Evolutionary conservation across 2,113 vertebrate species (phyloP).

Genomic region (Pionites leucogaster): DNA sequence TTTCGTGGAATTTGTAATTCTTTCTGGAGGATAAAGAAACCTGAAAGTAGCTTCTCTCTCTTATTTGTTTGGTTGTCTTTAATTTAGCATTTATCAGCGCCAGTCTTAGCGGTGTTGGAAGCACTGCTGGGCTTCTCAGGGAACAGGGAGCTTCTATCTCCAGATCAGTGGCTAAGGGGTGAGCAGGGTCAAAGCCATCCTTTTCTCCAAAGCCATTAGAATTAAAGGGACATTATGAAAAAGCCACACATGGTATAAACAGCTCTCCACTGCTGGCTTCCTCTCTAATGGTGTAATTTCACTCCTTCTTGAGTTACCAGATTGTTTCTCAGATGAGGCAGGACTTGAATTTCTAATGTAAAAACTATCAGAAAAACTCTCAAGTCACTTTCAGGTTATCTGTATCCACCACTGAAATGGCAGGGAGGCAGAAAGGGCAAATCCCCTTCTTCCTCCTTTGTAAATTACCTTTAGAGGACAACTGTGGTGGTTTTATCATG

Average conservation of each 20-base stretch:
- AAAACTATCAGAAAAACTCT: background rate
- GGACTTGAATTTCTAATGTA: slow-evolving; percentile 50
- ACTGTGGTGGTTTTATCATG: rapidly evolving
- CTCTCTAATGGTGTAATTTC: background rate
- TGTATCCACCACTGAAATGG: rapidly evolving
- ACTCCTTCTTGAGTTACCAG: slow-evolving; percentile 33
- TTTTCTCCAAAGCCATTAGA: background rate
- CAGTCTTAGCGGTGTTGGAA: background rate
- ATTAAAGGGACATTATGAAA: background rate
- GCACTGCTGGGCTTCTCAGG: background rate
- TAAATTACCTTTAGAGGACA: background rate
- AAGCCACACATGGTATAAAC: rapidly evolving
- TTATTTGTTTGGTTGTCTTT: background rate
- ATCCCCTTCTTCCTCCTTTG: background rate
- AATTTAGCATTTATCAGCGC: rapidly evolving
- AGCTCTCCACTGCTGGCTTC: background rate
- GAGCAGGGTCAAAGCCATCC: background rate
- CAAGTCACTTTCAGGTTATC: background rate
- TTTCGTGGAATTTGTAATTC: no score
- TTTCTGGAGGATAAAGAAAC: background rate
- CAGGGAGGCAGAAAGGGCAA: background rate
- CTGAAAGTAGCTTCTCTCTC: background rate
- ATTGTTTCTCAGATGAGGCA: slow-evolving; percentile 24
- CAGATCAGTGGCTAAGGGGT: background rate
- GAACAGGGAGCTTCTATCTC: background rate